phyloP scores from a whole-genome alignment of 2,888 invertebrate genomes.

The Halocaridina rubra region DNA sequence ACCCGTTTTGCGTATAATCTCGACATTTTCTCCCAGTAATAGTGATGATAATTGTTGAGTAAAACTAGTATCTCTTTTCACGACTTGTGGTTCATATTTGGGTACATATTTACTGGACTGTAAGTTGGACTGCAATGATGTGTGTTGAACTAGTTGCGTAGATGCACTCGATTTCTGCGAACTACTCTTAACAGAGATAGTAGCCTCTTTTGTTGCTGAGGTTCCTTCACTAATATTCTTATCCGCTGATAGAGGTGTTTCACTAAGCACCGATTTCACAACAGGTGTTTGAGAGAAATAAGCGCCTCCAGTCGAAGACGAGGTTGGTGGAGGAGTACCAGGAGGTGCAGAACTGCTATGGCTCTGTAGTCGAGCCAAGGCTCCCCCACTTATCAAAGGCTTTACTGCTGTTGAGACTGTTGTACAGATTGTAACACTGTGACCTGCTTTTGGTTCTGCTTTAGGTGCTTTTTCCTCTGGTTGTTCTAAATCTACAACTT shows the following conservation, averaged over 20 bases:
- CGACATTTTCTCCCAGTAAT: conserved; percentile 64
- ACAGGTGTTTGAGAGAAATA: conserved; percentile 28
- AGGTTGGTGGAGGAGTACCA: conserved; percentile 42
- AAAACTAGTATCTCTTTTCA: conserved; percentile 50
- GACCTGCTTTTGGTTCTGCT: not conserved
- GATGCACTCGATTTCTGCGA: not conserved
- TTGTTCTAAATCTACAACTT: not conserved
- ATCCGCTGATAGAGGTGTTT: not conserved
- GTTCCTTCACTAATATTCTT: not conserved
- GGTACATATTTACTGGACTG: conserved; percentile 21
- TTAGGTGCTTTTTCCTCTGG: not conserved
- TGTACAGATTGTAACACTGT: conserved; percentile 26
- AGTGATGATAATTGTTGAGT: conserved; percentile 63
- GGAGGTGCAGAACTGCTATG: conserved; percentile 36
- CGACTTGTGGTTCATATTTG: conserved; percentile 33
- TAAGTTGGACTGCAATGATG: conserved; percentile 9
- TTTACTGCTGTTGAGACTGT: not conserved
- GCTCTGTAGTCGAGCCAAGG: conserved; percentile 13
- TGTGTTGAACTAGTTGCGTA: conserved; percentile 1
- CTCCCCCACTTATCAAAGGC: not conserved
- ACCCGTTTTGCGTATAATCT: conserved; percentile 64
- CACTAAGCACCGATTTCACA: conserved; percentile 11
- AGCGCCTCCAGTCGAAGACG: conserved; percentile 9
- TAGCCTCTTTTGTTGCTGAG: not conserved
- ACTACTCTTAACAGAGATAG: conserved; percentile 6